Base-by-base conservation (phyloP, 2,113 vertebrate species). In the Oceanodroma tethys region DNA sequence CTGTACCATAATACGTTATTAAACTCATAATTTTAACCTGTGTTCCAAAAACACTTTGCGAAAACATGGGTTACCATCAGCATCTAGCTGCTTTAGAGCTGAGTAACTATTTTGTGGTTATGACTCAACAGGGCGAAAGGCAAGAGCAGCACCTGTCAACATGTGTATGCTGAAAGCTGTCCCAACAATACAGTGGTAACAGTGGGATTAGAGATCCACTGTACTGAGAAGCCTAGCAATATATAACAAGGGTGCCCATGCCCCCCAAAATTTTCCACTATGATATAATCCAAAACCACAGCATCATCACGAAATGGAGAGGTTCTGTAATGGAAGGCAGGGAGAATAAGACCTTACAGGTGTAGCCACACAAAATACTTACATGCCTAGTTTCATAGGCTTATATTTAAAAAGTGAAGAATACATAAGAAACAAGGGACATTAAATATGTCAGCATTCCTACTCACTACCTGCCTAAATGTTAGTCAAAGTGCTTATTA, bases 21-120 rank as follows among this genome's bases (percentile, higher is more conserved):
- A 91, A 97, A 95, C 68, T 93, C 94, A 92, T 95, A 92, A 95
- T 71, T 93, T 94, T 85, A 96, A 72, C 60, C 48, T 17, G 16
- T 36, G 30, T 81, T 96, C 92, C 96, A 96, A 87, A 93, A 94
- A 12, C 23, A 10, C 63, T 89, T 89, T 66, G 45, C 71, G 74
- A 72, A 91, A 93, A 75, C 62, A n/a, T 34, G 81, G 58, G 40
- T 68, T 94, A 47, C 70, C 17, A 63, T 84, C 73, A 87, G 48
- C 71, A 85, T 95, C 67, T 87, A 96, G 73, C 81, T 95, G 87
- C n/a, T 91, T 87, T 65, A 82, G 73, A 81, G 47, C 62, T 90
- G 38, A 78, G 58, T 73, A 79, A 78, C 65, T 93, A 3, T 90
- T 94, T 88, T 82, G 76, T 52, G 34, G 48, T 65, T 95, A 45